Conservation (phyloP, 2,113 vertebrate genomes). For the Sinocyclocheilus anshuiensis region DNA sequence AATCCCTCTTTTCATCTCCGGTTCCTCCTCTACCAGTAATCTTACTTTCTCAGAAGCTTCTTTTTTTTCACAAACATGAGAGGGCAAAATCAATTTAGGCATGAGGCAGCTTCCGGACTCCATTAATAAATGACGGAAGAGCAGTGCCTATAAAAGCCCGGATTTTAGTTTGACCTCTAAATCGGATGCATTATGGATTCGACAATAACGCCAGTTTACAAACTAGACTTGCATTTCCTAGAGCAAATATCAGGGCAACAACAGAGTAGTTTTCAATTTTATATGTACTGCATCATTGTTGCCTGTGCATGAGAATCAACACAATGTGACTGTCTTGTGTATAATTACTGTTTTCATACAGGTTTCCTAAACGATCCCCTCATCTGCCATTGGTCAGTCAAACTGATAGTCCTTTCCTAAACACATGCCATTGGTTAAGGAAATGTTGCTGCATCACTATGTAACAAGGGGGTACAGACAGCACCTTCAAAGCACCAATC, state of each 20-base stretch:
- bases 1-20: slow-evolving; percentile 17
- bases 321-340: not conserved
- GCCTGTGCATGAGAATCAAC: not conserved
- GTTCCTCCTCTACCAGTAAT: slow-evolving; percentile 22
- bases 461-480: not conserved
- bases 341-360: not conserved
- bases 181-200: not conserved
- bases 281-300: not conserved
- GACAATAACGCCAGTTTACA: too few relatives aligned
- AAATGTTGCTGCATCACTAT: not conserved
- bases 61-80: slow-evolving; percentile 26
- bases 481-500: not conserved
- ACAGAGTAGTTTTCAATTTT: not conserved
- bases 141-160: not conserved
- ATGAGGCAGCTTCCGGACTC: not conserved
- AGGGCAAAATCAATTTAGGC: slow-evolving; percentile 27
- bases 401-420: not conserved
- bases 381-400: not conserved
- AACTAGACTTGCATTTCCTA: not conserved
- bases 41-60: slow-evolving; percentile 34
- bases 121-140: slow-evolving; percentile 26
- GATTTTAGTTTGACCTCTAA: slow-evolving; percentile 20
- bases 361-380: not conserved
- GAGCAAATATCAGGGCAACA: not conserved
- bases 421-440: not conserved